These are phyloP conservation scores for Diplazon laetatorius DNA, from an alignment of 2,888 invertebrate genomes.

Conservation along the genomic window DNA sequence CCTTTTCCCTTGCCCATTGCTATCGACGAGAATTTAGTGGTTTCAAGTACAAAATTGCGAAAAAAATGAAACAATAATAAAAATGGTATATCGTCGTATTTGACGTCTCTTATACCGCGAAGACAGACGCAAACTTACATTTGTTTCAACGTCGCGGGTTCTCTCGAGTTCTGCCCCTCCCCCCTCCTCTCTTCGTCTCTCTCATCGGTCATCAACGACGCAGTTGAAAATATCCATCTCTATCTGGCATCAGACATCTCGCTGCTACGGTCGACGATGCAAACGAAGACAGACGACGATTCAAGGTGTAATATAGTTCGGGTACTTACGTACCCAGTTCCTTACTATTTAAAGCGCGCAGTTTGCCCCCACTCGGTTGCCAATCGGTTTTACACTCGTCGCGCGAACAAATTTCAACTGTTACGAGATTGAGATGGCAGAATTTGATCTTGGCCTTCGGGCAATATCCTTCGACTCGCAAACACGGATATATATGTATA, in stretches of 20 bases:
- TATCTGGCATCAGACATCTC: conserved; percentile 16
- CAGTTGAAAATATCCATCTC: not conserved
- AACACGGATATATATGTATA: no score
- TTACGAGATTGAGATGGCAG: not conserved
- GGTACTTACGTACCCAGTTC: conserved; percentile 45
- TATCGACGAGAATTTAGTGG: conserved; percentile 38
- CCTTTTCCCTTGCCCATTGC: conserved; percentile 74
- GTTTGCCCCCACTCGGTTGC: conserved; percentile 35
- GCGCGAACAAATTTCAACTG: not conserved
- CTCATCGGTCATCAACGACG: conserved; percentile 1
- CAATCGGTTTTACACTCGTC: conserved; percentile 6
- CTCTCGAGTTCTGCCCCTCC: conserved; percentile 24
- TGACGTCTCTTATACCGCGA: conserved; percentile 32
- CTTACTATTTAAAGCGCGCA: conserved; percentile 52
- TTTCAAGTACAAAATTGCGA: conserved; percentile 32
- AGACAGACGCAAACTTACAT: conserved; percentile 56
- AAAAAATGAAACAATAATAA: conserved; percentile 5
- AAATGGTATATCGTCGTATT: conserved; percentile 10
- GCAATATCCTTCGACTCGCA: not conserved
- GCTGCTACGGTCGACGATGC: conserved; percentile 11
- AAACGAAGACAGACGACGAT: conserved; percentile 27
- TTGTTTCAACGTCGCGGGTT: conserved; percentile 56
- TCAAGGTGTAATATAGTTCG: conserved; percentile 38
- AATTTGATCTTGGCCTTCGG: conserved; percentile 32
- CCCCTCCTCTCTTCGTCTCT: conserved; percentile 30